Conservation (phyloP, 2,888 invertebrate genomes). For the Azorinus chamasolen region DNA sequence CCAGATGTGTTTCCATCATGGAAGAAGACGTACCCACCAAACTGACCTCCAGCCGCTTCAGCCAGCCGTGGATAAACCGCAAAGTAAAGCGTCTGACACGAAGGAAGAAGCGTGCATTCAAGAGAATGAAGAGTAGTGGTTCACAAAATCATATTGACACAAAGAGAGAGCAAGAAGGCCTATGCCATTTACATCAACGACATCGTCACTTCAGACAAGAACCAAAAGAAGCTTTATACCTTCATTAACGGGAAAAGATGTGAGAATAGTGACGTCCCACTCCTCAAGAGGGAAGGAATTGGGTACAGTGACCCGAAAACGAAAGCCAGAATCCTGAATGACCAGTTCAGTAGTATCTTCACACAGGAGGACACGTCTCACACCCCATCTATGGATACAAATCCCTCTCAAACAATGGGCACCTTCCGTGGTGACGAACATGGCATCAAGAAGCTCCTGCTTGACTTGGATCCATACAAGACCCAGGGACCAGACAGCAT, state of each 20-base stretch:
- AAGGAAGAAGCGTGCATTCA: constrained; percentile 26
- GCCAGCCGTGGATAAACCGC: constrained; percentile 22
- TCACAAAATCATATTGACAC: constrained; percentile 4
- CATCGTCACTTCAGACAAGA: constrained; percentile 2
- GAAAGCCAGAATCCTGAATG: neutral
- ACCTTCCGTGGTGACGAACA: neutral
- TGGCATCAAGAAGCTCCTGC: constrained; percentile 1
- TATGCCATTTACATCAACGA: constrained; percentile 13
- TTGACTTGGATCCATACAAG: neutral
- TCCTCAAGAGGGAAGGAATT: neutral
- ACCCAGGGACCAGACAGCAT: constrained; percentile 3
- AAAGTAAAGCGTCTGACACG: constrained; percentile 6
- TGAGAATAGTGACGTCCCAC: neutral
- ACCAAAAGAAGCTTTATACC: constrained; percentile 9
- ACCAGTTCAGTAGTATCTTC: neutral
- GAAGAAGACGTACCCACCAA: constrained; percentile 20
- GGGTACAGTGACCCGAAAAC: neutral
- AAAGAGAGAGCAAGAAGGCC: constrained; percentile 5
- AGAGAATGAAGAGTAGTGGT: neutral
- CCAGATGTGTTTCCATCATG: constrained; percentile 10
- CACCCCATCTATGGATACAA: constrained; percentile 9
- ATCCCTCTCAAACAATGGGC: neutral
- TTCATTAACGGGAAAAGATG: constrained; percentile 17
- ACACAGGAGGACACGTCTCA: neutral
- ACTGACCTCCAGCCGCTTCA: constrained; percentile 17